Evolutionary conservation across 2,888 invertebrate species (phyloP).

Genomic region (Calameuta pallipes): DNA sequence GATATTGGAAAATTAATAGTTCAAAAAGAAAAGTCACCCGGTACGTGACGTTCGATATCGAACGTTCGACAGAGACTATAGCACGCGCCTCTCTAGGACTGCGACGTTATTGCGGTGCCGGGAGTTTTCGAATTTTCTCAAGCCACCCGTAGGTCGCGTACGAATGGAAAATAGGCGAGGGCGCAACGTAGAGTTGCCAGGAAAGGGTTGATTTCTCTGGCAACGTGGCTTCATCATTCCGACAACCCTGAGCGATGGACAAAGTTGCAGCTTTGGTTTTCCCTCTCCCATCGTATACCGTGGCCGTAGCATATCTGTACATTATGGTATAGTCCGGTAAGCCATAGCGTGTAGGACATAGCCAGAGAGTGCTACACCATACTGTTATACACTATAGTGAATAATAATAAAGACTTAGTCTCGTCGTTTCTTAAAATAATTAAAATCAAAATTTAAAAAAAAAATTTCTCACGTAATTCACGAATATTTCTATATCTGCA

Average conservation of each 20-base stretch:
- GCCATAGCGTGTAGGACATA: too few relatives aligned
- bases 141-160: neutral
- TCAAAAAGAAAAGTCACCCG: neutral
- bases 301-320: too few relatives aligned
- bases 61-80: neutral
- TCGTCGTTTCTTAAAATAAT: too few relatives aligned
- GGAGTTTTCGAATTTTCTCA: neutral
- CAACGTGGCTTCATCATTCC: slow-evolving; percentile 16
- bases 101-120: neutral
- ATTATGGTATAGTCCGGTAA: too few relatives aligned
- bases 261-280: slow-evolving; percentile 36
- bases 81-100: neutral
- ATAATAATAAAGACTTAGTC: too few relatives aligned
- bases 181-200: neutral
- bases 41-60: too few relatives aligned
- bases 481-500: too few relatives aligned
- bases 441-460: too few relatives aligned
- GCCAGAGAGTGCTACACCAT: too few relatives aligned
- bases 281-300: neutral
- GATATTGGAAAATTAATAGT: neutral
- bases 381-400: too few relatives aligned
- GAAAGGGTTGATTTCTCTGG: neutral
- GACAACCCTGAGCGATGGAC: slow-evolving; percentile 42
- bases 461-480: too few relatives aligned
- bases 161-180: slow-evolving; percentile 2